Conservation (phyloP, 2,888 invertebrate genomes). For the Lithodes maja region DNA sequence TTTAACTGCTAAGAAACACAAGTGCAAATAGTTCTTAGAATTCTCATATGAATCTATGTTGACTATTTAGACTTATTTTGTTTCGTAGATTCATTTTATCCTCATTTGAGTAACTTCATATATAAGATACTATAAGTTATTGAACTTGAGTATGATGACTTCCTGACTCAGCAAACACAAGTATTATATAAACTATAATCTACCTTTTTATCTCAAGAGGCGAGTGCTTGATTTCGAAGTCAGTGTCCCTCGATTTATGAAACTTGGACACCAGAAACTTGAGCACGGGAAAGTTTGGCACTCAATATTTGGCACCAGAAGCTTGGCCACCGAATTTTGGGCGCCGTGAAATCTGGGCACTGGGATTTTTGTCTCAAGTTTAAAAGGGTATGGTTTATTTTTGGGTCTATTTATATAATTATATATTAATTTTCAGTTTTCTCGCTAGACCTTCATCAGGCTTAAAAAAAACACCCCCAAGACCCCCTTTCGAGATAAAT, state of each 20-base stretch:
- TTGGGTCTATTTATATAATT: too few species aligned
- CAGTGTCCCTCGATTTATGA: constrained; percentile 11
- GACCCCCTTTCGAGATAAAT: too few species aligned
- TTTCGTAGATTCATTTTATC: not conserved
- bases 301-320: too few species aligned
- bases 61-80: not conserved
- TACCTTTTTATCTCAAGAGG: constrained; percentile 29
- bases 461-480: too few species aligned
- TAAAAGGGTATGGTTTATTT: too few species aligned
- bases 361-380: too few species aligned
- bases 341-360: too few species aligned
- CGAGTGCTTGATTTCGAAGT: constrained; percentile 30
- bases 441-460: too few species aligned
- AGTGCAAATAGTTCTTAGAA: constrained; percentile 42
- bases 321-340: too few species aligned
- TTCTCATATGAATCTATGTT: constrained; percentile 5
- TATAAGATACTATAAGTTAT: constrained; percentile 12
- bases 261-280: too few species aligned
- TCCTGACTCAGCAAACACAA: constrained; percentile 63
- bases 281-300: too few species aligned
- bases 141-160: constrained; percentile 19
- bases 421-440: too few species aligned
- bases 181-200: constrained; percentile 45
- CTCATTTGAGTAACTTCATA: not conserved
- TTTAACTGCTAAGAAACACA: constrained; percentile 68